Evolutionary conservation across 2,888 invertebrate species (phyloP).

Genomic region (Macrophya annulata): DNA sequence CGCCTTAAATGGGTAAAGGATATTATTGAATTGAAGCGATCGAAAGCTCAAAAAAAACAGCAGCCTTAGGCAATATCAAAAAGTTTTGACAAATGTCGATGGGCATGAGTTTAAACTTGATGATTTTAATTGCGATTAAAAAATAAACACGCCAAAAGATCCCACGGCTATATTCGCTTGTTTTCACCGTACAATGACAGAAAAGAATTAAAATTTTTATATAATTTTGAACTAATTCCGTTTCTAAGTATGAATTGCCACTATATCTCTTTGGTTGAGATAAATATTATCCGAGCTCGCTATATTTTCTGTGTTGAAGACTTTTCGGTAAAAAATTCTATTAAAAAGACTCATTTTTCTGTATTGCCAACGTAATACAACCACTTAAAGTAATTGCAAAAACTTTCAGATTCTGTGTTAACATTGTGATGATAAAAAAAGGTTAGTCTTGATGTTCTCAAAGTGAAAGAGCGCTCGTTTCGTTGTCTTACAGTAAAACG

Average conservation of each 20-base stretch:
- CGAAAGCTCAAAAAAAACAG: background rate
- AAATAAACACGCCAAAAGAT: background rate
- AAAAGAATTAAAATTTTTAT: background rate
- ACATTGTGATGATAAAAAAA: background rate
- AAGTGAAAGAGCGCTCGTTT: background rate
- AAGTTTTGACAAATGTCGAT: background rate
- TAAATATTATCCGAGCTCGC: background rate
- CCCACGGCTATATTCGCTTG: background rate
- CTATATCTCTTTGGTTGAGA: background rate
- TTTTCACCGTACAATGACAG: background rate
- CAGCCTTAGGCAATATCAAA: constrained; percentile 1
- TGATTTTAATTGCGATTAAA: background rate
- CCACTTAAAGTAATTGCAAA: constrained; percentile 22
- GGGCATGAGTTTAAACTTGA: background rate
- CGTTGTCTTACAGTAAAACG: background rate
- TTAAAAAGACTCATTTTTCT: constrained; percentile 7
- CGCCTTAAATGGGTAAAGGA: constrained; percentile 8
- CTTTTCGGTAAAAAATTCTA: background rate
- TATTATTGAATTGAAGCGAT: background rate
- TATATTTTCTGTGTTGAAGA: background rate
- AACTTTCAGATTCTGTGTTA: background rate
- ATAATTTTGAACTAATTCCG: background rate
- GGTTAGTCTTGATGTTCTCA: background rate
- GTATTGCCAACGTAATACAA: background rate
- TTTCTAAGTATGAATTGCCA: background rate